Percentiles rank a stretch among this genome's conserved stretches.
Evolutionary conservation across 2,797 vertebrate species (phyloP).

Genomic region (Crenuchus spilurus): DNA sequence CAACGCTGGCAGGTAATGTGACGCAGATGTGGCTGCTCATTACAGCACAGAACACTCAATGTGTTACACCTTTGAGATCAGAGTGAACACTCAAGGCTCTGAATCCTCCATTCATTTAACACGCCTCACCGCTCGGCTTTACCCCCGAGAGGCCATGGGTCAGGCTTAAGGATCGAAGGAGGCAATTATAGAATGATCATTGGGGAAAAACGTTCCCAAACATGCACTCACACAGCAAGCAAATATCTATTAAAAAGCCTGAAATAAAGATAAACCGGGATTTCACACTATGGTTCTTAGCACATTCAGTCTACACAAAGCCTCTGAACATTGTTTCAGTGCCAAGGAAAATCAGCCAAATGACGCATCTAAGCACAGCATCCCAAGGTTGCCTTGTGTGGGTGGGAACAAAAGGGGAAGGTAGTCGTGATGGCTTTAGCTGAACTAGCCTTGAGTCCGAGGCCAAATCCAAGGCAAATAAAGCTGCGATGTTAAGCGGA

Average conservation of each 20-base stretch:
- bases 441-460: not conserved
- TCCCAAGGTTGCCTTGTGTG: slow-evolving; percentile 19
- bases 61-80: slow-evolving; percentile 38
- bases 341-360: slow-evolving; percentile 14
- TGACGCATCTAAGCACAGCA: slow-evolving; percentile 4
- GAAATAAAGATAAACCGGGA: not conserved
- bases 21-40: slow-evolving; percentile 49
- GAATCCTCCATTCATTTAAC: slow-evolving; percentile 17
- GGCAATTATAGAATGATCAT: slow-evolving; percentile 18
- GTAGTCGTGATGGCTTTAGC: slow-evolving; percentile 3
- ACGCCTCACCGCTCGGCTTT: slow-evolving; percentile 4
- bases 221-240: slow-evolving; percentile 19
- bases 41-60: slow-evolving; percentile 27
- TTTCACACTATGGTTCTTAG: not conserved
- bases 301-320: not conserved
- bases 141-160: slow-evolving; percentile 11
- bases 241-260: slow-evolving; percentile 24
- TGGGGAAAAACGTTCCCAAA: slow-evolving; percentile 38
- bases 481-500: not conserved
- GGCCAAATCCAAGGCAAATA: slow-evolving; percentile 7
- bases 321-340: not conserved
- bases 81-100: slow-evolving; percentile 23
- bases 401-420: slow-evolving; percentile 13
- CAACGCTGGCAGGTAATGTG: slow-evolving; percentile 48
- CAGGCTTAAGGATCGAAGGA: slow-evolving; percentile 11